phyloP scores from a whole-genome alignment of 2,797 vertebrate genomes.

The Acipenser oxyrinchus region DNA sequence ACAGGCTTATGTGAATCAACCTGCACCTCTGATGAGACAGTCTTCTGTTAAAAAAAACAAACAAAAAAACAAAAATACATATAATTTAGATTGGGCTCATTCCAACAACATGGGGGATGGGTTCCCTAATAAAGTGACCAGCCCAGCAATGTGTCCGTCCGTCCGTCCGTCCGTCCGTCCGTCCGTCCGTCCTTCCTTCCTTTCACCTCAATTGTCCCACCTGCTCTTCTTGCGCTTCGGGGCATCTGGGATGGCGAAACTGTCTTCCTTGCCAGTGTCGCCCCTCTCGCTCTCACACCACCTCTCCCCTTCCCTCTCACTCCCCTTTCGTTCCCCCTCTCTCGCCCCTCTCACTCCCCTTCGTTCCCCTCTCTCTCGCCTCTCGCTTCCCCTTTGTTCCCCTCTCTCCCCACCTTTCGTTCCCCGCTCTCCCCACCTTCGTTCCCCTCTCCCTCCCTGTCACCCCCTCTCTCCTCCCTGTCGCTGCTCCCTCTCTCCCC shows the following conservation, averaged over 20 bases:
- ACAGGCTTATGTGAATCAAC: too few relatives aligned
- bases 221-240: slow-evolving; percentile 94
- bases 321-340: background rate
- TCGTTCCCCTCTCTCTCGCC: slow-evolving; percentile 23
- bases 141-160: slow-evolving; percentile 2
- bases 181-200: too few relatives aligned
- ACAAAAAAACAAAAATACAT: background rate
- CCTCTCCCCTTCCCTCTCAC: background rate
- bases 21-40: too few relatives aligned
- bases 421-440: slow-evolving; percentile 42
- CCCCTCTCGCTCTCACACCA: slow-evolving; percentile 24
- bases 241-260: slow-evolving; percentile 86
- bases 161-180: too few relatives aligned
- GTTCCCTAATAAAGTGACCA: slow-evolving; percentile 29
- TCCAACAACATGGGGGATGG: too few relatives aligned
- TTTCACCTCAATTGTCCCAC: slow-evolving; percentile 83
- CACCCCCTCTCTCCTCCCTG: slow-evolving; percentile 40
- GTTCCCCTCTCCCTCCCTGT: slow-evolving; percentile 20
- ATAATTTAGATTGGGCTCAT: too few relatives aligned
- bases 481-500: slow-evolving; percentile 35
- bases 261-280: slow-evolving; percentile 52
- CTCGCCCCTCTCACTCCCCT: slow-evolving; percentile 1
- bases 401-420: slow-evolving; percentile 43
- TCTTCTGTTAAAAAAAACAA: too few relatives aligned
- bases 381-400: slow-evolving; percentile 37